Percentiles rank a stretch among this genome's conserved stretches.
Conservation (phyloP, 2,113 vertebrate species). For the Stercorarius parasiticus region DNA sequence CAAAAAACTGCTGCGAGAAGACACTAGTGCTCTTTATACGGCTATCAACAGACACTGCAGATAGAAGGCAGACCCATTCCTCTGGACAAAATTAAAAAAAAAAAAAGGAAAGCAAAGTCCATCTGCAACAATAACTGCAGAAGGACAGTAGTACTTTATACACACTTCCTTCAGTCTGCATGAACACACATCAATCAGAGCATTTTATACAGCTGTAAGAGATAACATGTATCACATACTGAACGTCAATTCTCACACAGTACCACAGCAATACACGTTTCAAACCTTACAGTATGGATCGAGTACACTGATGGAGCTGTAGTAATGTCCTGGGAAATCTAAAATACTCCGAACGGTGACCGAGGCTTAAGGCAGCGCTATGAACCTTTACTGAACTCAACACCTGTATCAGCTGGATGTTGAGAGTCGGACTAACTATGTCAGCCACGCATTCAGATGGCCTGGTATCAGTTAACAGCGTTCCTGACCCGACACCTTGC, state of each 20-base stretch:
- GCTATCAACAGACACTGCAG: background rate
- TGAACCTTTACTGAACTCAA: background rate
- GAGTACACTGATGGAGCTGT: background rate
- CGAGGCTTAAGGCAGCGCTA: accelerated
- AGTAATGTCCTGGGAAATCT: background rate
- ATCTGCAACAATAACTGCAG: background rate
- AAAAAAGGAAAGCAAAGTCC: background rate
- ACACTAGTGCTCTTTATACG: background rate
- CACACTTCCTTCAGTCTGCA: background rate
- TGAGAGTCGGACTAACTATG: background rate
- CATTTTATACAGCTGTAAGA: background rate
- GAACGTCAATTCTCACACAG: background rate
- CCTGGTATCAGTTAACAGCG: background rate
- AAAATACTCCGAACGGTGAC: background rate
- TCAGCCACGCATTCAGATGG: background rate
- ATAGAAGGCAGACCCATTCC: background rate
- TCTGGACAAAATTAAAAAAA: too few species aligned
- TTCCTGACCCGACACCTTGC: background rate
- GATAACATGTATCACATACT: background rate
- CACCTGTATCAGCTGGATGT: background rate
- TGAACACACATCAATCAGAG: background rate
- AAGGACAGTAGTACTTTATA: background rate
- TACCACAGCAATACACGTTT: accelerated
- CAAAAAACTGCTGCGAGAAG: background rate
- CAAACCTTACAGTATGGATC: accelerated